These are phyloP conservation scores for Cephalophus harveyi DNA, from an alignment of 2,113 vertebrate genomes.

Conservation along the genomic window DNA sequence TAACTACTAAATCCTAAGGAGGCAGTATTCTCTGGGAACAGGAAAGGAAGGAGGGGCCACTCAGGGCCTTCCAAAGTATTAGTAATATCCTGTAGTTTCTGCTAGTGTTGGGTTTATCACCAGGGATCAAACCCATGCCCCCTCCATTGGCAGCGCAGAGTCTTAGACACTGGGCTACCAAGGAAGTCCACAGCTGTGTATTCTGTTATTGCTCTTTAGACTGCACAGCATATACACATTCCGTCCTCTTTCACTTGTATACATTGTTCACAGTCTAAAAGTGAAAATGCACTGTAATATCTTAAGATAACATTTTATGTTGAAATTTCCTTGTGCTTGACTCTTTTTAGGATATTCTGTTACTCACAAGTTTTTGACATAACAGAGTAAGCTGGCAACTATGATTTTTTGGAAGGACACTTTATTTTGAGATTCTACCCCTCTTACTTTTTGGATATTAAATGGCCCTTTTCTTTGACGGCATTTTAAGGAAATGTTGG, in stretches of 20 bases:
- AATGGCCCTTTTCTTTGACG: neutral
- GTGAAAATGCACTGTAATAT: neutral
- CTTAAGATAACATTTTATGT: neutral
- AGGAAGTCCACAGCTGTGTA: neutral
- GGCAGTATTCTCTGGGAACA: neutral
- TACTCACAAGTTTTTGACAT: neutral
- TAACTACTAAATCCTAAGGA: neutral
- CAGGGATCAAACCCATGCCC: neutral
- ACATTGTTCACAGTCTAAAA: neutral
- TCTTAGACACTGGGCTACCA: neutral
- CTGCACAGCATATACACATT: neutral
- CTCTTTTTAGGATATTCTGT: neutral
- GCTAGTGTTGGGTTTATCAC: neutral
- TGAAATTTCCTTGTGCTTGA: neutral
- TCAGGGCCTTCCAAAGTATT: neutral
- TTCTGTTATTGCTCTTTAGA: neutral
- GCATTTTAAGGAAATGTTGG: neutral
- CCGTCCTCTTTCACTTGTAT: neutral
- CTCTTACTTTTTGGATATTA: neutral
- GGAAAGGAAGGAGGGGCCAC: neutral
- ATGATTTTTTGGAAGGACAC: neutral
- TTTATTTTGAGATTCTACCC: neutral
- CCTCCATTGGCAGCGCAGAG: neutral
- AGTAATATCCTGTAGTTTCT: neutral
- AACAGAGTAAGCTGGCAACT: neutral